Percentiles rank a stretch among this genome's conserved stretches.
These are phyloP conservation scores for Aptenodytes patagonicus DNA, from an alignment of 2,113 vertebrate genomes.

Conservation along the genomic window DNA sequence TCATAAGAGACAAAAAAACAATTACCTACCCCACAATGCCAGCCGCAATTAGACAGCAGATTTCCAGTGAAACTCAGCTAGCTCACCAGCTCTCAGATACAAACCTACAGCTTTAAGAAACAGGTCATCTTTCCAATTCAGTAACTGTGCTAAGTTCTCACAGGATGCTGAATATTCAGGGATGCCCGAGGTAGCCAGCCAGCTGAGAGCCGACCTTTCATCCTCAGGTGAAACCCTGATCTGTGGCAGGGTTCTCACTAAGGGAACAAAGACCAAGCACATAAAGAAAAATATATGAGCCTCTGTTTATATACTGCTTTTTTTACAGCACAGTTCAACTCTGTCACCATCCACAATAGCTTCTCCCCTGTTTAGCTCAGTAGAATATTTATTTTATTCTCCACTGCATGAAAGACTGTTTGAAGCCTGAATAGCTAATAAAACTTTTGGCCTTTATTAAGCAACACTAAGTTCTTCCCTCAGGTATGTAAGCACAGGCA, in stretches of 20 bases:
- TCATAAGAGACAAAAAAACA: neutral
- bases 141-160: neutral
- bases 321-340: neutral
- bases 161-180: neutral
- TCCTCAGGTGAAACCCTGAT: neutral
- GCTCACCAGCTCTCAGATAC: neutral
- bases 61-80: neutral
- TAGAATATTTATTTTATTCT: slow-evolving; percentile 25
- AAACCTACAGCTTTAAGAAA: neutral
- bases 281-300: slow-evolving; percentile 7
- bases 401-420: neutral
- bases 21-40: neutral
- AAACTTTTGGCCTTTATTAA: slow-evolving; percentile 4
- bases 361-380: neutral
- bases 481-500: neutral
- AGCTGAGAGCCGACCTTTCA: neutral
- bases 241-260: neutral
- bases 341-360: neutral
- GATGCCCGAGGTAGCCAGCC: neutral
- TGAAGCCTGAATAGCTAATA: slow-evolving; percentile 25
- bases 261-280: neutral
- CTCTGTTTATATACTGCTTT: slow-evolving; percentile 5
- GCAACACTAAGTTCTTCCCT: neutral
- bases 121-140: neutral
- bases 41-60: neutral